Evolutionary conservation across 2,113 vertebrate species (phyloP).

Genomic region (Aldabrachelys gigantea): DNA sequence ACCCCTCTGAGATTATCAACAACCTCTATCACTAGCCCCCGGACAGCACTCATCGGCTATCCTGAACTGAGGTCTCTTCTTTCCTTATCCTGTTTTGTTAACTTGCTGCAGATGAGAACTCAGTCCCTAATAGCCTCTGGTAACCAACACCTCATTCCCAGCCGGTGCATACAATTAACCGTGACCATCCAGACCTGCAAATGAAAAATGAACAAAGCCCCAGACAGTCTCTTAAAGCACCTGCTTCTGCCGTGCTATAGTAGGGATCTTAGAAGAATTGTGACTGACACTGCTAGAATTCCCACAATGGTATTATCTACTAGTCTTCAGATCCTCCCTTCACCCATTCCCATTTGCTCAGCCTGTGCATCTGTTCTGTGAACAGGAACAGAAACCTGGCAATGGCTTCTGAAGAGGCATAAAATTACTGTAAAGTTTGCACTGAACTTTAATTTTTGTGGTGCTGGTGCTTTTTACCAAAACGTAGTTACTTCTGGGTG

Average conservation of each 20-base stretch:
- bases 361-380: background rate
- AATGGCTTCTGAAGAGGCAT: background rate
- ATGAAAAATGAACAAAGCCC: background rate
- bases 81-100: background rate
- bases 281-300: background rate
- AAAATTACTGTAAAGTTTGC: background rate
- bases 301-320: background rate
- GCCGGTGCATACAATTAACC: background rate
- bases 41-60: background rate
- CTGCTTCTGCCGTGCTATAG: background rate
- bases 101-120: background rate
- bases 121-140: background rate
- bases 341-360: background rate
- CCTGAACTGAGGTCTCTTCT: background rate
- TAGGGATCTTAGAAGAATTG: background rate
- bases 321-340: fast-evolving
- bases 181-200: background rate
- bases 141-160: background rate
- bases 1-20: background rate
- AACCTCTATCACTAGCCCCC: background rate
- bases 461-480: background rate
- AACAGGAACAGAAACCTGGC: background rate
- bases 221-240: background rate
- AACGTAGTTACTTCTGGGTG: background rate
- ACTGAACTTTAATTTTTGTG: background rate